Percentiles rank a stretch among this genome's conserved stretches.
These are phyloP conservation scores for Sebastes diploproa DNA, from an alignment of 2,797 vertebrate species.

Conservation along the genomic window DNA sequence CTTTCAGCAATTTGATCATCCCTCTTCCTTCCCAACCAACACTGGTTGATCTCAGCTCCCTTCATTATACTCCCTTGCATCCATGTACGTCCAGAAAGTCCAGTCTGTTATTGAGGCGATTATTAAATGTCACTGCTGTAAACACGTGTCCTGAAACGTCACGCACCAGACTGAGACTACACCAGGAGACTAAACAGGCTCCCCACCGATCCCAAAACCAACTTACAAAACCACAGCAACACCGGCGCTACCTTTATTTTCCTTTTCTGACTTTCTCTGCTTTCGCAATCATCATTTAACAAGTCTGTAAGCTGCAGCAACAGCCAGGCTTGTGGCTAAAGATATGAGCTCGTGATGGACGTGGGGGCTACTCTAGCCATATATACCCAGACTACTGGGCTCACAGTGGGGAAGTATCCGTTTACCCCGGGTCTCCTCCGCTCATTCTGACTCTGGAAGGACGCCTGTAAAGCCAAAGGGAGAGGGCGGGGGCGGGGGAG, in stretches of 20 bases:
- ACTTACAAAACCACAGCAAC: slow-evolving; percentile 66
- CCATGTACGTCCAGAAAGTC: background rate
- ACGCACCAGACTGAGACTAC: background rate
- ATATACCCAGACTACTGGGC: slow-evolving; percentile 53
- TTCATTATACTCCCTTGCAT: background rate
- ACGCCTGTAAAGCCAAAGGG: slow-evolving; percentile 53
- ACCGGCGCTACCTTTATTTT: slow-evolving; percentile 50
- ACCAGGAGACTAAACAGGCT: slow-evolving; percentile 44
- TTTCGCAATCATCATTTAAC: slow-evolving; percentile 71
- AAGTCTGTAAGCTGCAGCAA: slow-evolving; percentile 38
- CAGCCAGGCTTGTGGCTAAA: slow-evolving; percentile 26
- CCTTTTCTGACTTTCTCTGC: slow-evolving; percentile 53
- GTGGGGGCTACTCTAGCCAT: slow-evolving; percentile 44
- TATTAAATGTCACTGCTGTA: slow-evolving; percentile 23
- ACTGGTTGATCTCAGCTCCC: background rate
- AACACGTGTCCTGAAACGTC: slow-evolving; percentile 24
- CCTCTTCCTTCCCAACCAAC: slow-evolving; percentile 29
- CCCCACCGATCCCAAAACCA: slow-evolving; percentile 62
- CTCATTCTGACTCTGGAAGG: slow-evolving; percentile 60
- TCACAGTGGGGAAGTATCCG: slow-evolving; percentile 72
- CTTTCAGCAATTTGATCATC: slow-evolving; percentile 31
- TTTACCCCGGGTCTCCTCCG: slow-evolving; percentile 63
- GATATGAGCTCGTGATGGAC: slow-evolving; percentile 57
- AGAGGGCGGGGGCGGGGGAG: background rate
- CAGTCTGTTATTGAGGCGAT: slow-evolving; percentile 19